Evolutionary conservation across 2,888 invertebrate species (phyloP), one percentile per base, ranked within the genome.

Genomic region (Meiosimyza platycephala): DNA sequence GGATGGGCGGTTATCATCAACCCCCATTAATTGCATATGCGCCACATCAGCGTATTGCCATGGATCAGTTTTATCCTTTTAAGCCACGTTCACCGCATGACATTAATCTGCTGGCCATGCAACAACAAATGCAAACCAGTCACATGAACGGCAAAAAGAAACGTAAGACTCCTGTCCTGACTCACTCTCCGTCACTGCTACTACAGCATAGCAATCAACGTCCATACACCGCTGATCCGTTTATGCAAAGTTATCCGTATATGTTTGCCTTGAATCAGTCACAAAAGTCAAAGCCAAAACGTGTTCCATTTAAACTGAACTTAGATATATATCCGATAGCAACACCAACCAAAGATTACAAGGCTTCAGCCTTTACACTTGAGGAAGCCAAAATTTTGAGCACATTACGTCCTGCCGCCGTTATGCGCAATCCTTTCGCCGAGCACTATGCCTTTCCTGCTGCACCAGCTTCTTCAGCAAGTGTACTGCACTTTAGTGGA

Each of bases 61-160:
- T 85, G 71, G 93, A 94, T 82, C 93, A 93, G 18, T 89, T 94
- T 76, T 91, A 90, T 81, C 90, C 89, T 3, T 94, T 90, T 80
- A 94, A 93, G 82, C 94, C 94, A 0, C 90, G 91, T 73, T 91
- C 90, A 76, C 93, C 93, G 0, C 90, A 92, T 51, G 94, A 94
- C 72, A 90, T 94, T 0, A 94, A 94, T 86, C 86, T 93, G 55
- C 81, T 94, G 77, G 93, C 93, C 4, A 90, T 92, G 55, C 88
- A 86, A 54, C 88, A 79, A 74, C 51, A 77, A 16, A 74, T 77
- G 57, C 71, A 75, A n/a, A 57, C 73, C 7, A 73, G 72, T 16
- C 76, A 75, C 2, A 70, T 79, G 0, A 85, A 85, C 65, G 83
- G 81, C 62, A 84, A 84, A 73, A 80, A 84, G 64, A 82, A 82